Conservation (phyloP, 2,113 vertebrate species). For the Setophaga petechia region DNA sequence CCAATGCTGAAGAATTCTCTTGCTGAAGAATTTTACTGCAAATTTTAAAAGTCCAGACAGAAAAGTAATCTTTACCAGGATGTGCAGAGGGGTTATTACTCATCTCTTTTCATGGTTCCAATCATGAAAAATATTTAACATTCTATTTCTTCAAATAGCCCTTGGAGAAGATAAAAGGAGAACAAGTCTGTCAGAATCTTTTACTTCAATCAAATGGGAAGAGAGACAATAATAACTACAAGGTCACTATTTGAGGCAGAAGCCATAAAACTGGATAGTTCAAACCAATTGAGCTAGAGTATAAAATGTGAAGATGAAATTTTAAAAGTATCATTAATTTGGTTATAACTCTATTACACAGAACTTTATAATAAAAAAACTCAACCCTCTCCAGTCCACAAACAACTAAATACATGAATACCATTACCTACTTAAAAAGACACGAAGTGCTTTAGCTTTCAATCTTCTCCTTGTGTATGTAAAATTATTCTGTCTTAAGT, state of each 20-base stretch:
- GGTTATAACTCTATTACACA: background rate
- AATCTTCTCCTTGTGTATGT: background rate
- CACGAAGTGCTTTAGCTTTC: background rate
- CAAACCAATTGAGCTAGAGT: background rate
- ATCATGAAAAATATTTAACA: background rate
- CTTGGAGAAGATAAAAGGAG: background rate
- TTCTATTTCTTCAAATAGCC: background rate
- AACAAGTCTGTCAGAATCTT: background rate
- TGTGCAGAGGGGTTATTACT: background rate
- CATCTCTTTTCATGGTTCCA: background rate
- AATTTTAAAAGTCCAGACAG: background rate
- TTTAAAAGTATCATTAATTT: background rate
- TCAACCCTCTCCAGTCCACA: background rate
- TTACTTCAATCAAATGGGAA: background rate
- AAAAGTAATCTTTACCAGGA: background rate
- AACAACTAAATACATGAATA: background rate
- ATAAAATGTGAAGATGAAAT: background rate
- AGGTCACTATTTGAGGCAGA: background rate
- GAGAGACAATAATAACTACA: background rate
- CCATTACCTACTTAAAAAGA: background rate
- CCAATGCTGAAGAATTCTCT: background rate
- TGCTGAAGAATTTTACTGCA: background rate
- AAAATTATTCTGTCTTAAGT: background rate
- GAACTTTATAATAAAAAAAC: background rate
- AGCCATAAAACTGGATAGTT: background rate